A percentile compares a stretch with the other conserved stretches of the same genome.
Evolutionary conservation across 2,888 invertebrate genomes (phyloP).

Genomic region (Brenthis daphne): DNA sequence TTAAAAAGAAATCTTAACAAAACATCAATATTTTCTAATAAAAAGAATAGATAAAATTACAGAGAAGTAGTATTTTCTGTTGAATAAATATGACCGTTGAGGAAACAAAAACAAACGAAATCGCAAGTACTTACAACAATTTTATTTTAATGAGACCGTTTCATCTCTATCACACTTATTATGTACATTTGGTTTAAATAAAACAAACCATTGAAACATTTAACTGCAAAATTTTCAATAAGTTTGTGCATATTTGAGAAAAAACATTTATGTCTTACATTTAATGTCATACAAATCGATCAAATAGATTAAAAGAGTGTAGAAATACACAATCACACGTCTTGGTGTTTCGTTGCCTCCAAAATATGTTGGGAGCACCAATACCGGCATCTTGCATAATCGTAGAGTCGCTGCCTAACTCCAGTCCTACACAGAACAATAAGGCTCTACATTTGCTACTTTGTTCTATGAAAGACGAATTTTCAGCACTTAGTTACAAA

Average conservation of each 20-base stretch:
- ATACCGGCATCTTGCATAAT: constrained; percentile 51
- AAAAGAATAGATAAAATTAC: neutral
- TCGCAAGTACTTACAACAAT: constrained; percentile 72
- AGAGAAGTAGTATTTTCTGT: neutral
- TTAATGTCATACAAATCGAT: constrained; percentile 71
- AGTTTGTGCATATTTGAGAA: constrained; percentile 81
- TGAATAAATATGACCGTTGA: too few species aligned
- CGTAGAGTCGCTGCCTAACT: neutral
- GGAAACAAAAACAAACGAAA: constrained; percentile 45
- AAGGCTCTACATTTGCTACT: neutral
- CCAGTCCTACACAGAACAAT: constrained; percentile 3
- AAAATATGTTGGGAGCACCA: constrained; percentile 45
- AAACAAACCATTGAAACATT: constrained; percentile 78
- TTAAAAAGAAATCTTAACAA: too few species aligned
- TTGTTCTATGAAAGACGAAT: neutral
- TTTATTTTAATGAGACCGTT: constrained; percentile 82
- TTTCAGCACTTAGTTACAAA: constrained; percentile 6
- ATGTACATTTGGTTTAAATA: constrained; percentile 82
- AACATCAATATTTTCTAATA: too few species aligned
- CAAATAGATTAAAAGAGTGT: constrained; percentile 59
- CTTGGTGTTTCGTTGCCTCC: constrained; percentile 67
- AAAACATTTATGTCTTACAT: constrained; percentile 66
- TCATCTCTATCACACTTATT: constrained; percentile 82
- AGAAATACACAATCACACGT: constrained; percentile 64
- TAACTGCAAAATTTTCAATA: constrained; percentile 73